Percentiles rank a stretch among this genome's conserved stretches.
phyloP scores from a whole-genome alignment of 2,113 vertebrate species.

The Sceloporus undulatus region DNA sequence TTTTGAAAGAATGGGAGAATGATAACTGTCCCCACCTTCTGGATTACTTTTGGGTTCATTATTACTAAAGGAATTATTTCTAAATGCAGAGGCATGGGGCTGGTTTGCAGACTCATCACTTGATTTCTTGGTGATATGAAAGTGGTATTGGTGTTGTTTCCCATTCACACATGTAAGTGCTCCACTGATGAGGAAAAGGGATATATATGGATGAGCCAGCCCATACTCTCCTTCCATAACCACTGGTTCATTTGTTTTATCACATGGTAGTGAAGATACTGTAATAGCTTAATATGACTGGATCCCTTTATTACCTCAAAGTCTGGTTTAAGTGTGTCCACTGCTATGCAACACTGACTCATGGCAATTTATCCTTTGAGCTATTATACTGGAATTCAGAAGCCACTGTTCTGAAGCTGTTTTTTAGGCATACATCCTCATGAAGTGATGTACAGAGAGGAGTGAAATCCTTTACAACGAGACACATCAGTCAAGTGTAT shows the following conservation, averaged over 20 bases:
- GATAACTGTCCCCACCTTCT: no score
- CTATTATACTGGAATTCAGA: not conserved
- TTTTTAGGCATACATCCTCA: no score
- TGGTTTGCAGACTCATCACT: not conserved
- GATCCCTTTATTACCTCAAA: no score
- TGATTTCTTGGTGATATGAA: not conserved
- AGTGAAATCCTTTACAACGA: not conserved
- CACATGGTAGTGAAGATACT: not conserved
- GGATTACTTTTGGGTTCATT: not conserved
- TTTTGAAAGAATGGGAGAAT: not conserved
- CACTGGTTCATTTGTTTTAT: not conserved
- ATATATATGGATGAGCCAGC: not conserved
- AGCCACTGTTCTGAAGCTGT: not conserved
- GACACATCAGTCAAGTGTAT: no score
- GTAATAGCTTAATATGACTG: not conserved
- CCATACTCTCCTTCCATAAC: not conserved
- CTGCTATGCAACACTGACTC: not conserved
- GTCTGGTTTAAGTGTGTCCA: no score
- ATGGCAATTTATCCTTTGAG: not conserved
- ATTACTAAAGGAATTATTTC: not conserved
- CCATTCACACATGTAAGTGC: not conserved
- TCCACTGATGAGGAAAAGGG: no score
- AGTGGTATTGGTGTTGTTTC: not conserved
- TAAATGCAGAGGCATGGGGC: not conserved
- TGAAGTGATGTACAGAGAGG: not conserved